Conservation (phyloP, 2,797 vertebrate genomes). For the Argya squamiceps region DNA sequence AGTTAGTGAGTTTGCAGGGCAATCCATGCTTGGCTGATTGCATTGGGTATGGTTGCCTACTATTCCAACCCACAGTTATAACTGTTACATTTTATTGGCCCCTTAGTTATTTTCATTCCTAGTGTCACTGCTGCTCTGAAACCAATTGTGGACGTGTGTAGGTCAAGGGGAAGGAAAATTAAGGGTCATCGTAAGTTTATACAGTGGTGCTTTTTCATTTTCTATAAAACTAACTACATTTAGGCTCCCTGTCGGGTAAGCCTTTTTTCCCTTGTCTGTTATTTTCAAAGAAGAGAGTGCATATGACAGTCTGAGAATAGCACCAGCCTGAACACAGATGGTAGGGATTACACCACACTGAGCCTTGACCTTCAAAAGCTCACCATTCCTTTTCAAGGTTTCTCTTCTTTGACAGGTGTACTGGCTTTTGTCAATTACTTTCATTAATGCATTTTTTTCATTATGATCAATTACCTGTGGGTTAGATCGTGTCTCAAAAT, state of each 20-base stretch:
- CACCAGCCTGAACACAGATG: slow-evolving; percentile 80
- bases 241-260: slow-evolving; percentile 75
- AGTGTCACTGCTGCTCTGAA: slow-evolving; percentile 55
- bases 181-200: slow-evolving; percentile 79
- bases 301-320: slow-evolving; percentile 75
- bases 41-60: not conserved
- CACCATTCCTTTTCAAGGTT: slow-evolving; percentile 75
- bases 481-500: slow-evolving; percentile 30
- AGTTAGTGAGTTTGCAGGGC: not conserved
- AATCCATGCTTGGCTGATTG: not conserved
- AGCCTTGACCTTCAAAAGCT: slow-evolving; percentile 78
- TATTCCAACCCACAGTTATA: not conserved
- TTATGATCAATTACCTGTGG: slow-evolving; percentile 60
- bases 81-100: slow-evolving; percentile 38
- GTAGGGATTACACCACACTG: slow-evolving; percentile 80
- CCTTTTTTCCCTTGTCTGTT: slow-evolving; percentile 72
- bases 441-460: slow-evolving; percentile 68
- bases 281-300: slow-evolving; percentile 75
- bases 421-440: slow-evolving; percentile 79
- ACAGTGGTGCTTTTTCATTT: slow-evolving; percentile 76
- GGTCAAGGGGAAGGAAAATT: slow-evolving; percentile 79
- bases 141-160: slow-evolving; percentile 56
- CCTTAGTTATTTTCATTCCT: slow-evolving; percentile 69
- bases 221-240: slow-evolving; percentile 72
- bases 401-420: slow-evolving; percentile 73